phyloP scores from a whole-genome alignment of 2,888 invertebrate genomes.

The Stenchaetothrips biformis region DNA sequence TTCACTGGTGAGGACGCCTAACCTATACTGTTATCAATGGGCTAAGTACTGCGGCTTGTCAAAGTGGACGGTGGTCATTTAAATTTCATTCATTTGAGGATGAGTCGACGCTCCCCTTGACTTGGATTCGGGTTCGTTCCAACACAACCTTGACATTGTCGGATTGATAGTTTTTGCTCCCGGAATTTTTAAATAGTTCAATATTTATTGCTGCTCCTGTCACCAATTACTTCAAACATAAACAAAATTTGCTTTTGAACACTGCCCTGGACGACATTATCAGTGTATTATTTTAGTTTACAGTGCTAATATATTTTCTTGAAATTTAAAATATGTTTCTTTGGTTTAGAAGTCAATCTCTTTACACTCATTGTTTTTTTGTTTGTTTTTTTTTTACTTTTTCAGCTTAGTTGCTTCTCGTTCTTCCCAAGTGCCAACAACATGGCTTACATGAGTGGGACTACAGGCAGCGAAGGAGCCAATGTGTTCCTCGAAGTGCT shows the following conservation, averaged over 20 bases:
- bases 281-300: not conserved
- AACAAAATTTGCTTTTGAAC: not conserved
- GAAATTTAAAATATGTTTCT: not conserved
- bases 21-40: slow-evolving; percentile 1
- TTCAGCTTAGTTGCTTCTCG: not conserved
- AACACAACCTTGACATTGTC: too few species aligned
- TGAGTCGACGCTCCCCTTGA: too few species aligned
- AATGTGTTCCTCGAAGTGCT: slow-evolving; percentile 80
- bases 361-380: too few species aligned
- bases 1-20: not conserved
- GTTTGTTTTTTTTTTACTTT: not conserved
- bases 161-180: too few species aligned
- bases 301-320: not conserved
- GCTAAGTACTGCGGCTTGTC: not conserved
- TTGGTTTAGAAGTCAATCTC: not conserved
- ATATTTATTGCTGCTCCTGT: too few species aligned
- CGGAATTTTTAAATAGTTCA: too few species aligned
- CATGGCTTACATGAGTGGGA: slow-evolving; percentile 63
- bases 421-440: slow-evolving; percentile 39
- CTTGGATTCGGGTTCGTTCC: too few species aligned
- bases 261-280: not conserved
- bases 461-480: slow-evolving; percentile 56
- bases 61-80: not conserved
- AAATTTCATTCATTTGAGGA: too few species aligned
- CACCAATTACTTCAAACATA: not conserved